Evolutionary conservation across 2,113 vertebrate species (phyloP), one percentile per base, ranked within the genome.

Genomic region (Lonchura striata): DNA sequence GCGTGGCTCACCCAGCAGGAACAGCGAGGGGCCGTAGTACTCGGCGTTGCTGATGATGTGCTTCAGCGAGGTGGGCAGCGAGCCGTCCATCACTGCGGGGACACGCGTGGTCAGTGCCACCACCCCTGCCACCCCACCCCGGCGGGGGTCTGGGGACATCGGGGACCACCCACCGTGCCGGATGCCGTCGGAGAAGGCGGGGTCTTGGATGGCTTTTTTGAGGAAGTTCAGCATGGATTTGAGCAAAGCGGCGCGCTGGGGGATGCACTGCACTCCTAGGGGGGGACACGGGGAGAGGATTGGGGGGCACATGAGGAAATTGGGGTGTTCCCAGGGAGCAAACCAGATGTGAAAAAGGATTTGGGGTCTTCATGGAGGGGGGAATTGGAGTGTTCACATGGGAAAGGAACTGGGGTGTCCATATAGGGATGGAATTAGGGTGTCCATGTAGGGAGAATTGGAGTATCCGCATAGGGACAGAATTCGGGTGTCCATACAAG

Each of bases 221-320:
- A 99, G 98, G 97, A 99, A 99, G 96, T 99, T 99, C 82, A 99
- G 97, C 99, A 99, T 99, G 2, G 99, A 99, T 95, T 99, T 99
- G 87, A 99, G 98, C 97, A 99, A 97, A 79, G 99, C 99, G 16
- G 99, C 99, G 59, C 99, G 98, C 84, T 99, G 99, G 47, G 99
- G 99, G 96, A 99, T 99, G 97, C 99, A 99, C 97, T 99, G 99
- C 86, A 98, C 98, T 65, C 99, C 99, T 99, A 61, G 6, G 25
- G 31, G 31, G 31, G 10, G 5, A 31, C 28, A 31, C 3, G 1
- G 23, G 15, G n/a, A 7, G n/a, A 59, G 15, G 23, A 25, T 17
- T 59, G 23, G n/a, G n/a, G n/a, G 23, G 57, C 57, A 59, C 10
- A 6, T 1, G n/a, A 59, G n/a, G 57, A 25, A 25, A 37, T 11